Evolutionary conservation across 2,797 vertebrate species (phyloP).

Genomic region (Brachyalestes nurse): DNA sequence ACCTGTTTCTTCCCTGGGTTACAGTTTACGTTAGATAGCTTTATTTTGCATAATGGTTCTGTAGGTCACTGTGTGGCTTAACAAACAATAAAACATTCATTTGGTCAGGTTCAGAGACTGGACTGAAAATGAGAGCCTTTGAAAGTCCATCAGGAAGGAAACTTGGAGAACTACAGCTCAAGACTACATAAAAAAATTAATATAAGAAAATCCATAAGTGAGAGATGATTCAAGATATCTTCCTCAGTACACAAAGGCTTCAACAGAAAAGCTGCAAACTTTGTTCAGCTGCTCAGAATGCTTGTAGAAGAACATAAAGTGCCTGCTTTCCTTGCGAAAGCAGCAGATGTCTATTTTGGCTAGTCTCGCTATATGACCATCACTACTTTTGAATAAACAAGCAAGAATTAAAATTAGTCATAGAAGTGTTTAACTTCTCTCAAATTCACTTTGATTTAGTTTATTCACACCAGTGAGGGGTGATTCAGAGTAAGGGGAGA

Average conservation of each 20-base stretch:
- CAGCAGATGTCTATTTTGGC: conserved; percentile 7
- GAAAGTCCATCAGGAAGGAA: too few species aligned
- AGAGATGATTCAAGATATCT: too few species aligned
- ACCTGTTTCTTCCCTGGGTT: too few species aligned
- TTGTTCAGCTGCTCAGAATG: neutral
- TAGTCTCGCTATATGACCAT: neutral
- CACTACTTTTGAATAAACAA: neutral
- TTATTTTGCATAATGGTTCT: too few species aligned
- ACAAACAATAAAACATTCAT: too few species aligned
- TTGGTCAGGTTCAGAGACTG: too few species aligned
- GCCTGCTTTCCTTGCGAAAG: neutral
- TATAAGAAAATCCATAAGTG: too few species aligned
- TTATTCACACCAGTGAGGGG: neutral
- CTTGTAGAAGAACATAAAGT: neutral
- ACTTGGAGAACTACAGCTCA: too few species aligned
- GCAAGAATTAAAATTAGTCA: neutral
- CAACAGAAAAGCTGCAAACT: conserved; percentile 5
- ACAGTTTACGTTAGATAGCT: too few species aligned
- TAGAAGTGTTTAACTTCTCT: neutral
- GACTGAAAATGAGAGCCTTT: too few species aligned
- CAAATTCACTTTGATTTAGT: neutral
- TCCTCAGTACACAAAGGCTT: neutral
- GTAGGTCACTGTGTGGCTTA: too few species aligned
- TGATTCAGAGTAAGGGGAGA: neutral
- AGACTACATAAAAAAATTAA: too few species aligned